Evolutionary conservation across 2,888 invertebrate species (phyloP), one percentile per base, ranked within the genome.

Genomic region (Sinopyrophorus schimmeli): DNA sequence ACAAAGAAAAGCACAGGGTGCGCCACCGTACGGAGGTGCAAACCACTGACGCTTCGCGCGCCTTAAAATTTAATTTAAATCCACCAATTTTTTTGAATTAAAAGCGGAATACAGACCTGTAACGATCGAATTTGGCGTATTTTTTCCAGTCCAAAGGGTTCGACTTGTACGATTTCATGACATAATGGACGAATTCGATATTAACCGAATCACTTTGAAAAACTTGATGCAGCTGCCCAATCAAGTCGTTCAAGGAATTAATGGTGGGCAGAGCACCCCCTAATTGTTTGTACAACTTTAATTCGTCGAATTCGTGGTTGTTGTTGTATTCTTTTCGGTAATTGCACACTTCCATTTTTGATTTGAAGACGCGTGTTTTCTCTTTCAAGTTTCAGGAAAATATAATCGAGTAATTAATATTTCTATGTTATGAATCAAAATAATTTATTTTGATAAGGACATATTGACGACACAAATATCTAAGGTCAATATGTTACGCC

Each of bases 41-140:
- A n/a, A n/a, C n/a, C n/a, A n/a, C n/a, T n/a, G n/a, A n/a, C n/a
- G n/a, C n/a, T n/a, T n/a, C n/a, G n/a, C n/a, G n/a, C n/a, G n/a
- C n/a, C n/a, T n/a, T n/a, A n/a, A n/a, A n/a, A n/a, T n/a, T n/a
- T n/a, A n/a, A n/a, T n/a, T n/a, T n/a, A n/a, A n/a, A n/a, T n/a
- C n/a, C n/a, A n/a, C n/a, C n/a, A n/a, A n/a, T n/a, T n/a, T n/a
- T n/a, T n/a, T n/a, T n/a, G n/a, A n/a, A n/a, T n/a, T n/a, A n/a
- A n/a, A n/a, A n/a, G n/a, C n/a, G n/a, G n/a, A n/a, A n/a, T n/a
- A n/a, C n/a, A n/a, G n/a, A 93, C 93, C 89, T 84, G 75, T 86
- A 88, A 69, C 90, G 83, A 73, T 97, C 96, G 68, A 92, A 97
- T 70, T 94, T 95, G 2, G 96, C 95, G 67, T 83, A 99, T 69